Conservation (phyloP, 2,797 vertebrate species). For the Thamnophis elegans region DNA sequence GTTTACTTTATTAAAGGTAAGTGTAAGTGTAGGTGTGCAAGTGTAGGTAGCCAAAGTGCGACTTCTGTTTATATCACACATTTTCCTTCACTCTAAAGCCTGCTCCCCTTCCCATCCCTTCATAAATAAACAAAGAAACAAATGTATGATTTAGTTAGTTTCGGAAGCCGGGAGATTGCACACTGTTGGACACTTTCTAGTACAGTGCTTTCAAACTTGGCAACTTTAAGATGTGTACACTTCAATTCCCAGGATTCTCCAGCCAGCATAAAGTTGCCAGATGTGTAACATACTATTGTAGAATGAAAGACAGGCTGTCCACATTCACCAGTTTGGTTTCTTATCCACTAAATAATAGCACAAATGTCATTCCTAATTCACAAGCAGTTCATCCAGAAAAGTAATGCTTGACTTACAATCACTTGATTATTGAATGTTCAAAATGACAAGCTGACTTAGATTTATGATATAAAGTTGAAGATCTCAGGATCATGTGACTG, state of each 20-base stretch:
- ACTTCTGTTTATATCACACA: neutral
- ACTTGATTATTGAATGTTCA: neutral
- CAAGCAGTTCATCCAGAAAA: neutral
- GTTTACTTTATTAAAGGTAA: neutral
- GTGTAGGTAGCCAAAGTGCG: neutral
- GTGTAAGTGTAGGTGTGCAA: too few species aligned
- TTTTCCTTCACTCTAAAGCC: neutral
- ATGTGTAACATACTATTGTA: neutral
- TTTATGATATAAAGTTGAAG: neutral
- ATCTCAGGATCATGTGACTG: neutral
- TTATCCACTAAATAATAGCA: neutral
- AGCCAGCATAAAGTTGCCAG: neutral
- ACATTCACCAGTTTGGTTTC: neutral
- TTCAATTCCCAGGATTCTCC: neutral
- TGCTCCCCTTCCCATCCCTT: neutral
- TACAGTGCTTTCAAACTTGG: neutral
- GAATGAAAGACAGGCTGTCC: neutral
- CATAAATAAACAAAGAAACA: neutral
- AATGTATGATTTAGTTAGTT: neutral
- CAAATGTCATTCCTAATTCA: neutral
- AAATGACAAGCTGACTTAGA: neutral
- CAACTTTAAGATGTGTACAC: neutral
- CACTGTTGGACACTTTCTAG: neutral
- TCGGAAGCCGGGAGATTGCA: neutral
- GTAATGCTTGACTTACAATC: neutral